Percentiles rank a stretch among this genome's conserved stretches.
Evolutionary conservation across 2,888 invertebrate species (phyloP).

Genomic region (Lampropteryx suffumata): DNA sequence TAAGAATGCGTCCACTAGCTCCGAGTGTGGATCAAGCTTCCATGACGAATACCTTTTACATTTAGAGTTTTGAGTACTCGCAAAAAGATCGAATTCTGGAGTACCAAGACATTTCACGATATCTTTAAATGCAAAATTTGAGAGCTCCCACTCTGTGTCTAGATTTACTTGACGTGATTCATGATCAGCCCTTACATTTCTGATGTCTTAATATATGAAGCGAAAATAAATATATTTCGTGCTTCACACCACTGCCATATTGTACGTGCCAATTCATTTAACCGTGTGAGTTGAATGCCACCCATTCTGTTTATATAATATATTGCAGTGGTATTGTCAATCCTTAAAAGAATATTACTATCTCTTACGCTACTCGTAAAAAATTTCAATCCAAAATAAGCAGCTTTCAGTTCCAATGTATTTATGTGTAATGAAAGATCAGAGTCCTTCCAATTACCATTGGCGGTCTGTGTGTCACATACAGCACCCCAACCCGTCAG

Average conservation of each 20-base stretch:
- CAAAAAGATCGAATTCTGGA: conserved; percentile 30
- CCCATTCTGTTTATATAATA: conserved; percentile 30
- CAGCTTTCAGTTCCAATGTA: conserved; percentile 10
- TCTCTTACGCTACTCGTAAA: background rate
- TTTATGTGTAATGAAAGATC: conserved; percentile 16
- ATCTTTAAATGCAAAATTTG: conserved; percentile 11
- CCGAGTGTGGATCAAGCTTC: conserved; percentile 25
- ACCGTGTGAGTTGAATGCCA: conserved; percentile 21
- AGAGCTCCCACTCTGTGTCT: conserved; percentile 27
- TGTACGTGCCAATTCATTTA: conserved; percentile 16
- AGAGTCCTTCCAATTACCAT: conserved; percentile 13
- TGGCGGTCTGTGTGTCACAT: conserved; percentile 3
- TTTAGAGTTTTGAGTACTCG: conserved; percentile 25
- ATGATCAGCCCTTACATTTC: conserved; percentile 22
- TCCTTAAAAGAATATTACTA: conserved; percentile 20
- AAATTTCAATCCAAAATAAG: background rate
- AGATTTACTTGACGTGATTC: conserved; percentile 19
- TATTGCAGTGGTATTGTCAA: conserved; percentile 32
- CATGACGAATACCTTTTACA: conserved; percentile 29
- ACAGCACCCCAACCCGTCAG: conserved; percentile 20
- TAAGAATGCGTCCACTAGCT: conserved; percentile 26
- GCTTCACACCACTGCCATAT: conserved; percentile 28
- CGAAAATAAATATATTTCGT: conserved; percentile 15
- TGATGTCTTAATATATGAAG: conserved; percentile 17
- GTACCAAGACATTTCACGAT: conserved; percentile 16